A percentile compares a stretch with the other conserved stretches of the same genome.
These are phyloP conservation scores for Lepisosteus osseus DNA, from an alignment of 2,113 vertebrate species.

Conservation along the genomic window DNA sequence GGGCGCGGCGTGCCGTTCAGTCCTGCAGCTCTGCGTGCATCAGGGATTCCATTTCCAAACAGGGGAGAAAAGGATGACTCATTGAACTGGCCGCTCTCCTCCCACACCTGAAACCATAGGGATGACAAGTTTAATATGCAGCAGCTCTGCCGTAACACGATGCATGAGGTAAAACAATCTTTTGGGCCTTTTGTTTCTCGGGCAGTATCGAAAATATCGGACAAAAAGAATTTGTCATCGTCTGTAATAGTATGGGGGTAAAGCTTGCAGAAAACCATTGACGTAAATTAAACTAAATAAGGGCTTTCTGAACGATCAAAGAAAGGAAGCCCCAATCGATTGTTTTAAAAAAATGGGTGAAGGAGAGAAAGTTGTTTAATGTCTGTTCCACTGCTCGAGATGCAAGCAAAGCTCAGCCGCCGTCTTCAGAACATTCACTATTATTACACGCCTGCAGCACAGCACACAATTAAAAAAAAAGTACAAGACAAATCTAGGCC, in stretches of 20 bases:
- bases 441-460: constrained; percentile 3
- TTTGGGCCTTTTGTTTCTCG: too few relatives aligned
- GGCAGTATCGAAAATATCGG: too few relatives aligned
- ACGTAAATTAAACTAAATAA: too few relatives aligned
- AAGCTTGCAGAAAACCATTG: too few relatives aligned
- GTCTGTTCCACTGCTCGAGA: neutral
- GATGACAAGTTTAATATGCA: too few relatives aligned
- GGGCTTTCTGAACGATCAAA: too few relatives aligned
- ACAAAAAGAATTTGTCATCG: too few relatives aligned
- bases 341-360: neutral
- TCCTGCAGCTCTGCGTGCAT: constrained; percentile 40
- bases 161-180: too few relatives aligned
- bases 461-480: neutral
- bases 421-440: neutral
- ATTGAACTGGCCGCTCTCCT: neutral
- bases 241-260: too few relatives aligned
- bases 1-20: constrained; percentile 49
- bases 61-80: constrained; percentile 6
- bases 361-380: neutral
- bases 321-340: too few relatives aligned
- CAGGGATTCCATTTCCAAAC: constrained; percentile 47
- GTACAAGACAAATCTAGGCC: neutral
- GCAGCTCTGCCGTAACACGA: too few relatives aligned
- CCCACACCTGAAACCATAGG: constrained; percentile 1
- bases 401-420: neutral